Conservation (phyloP, 1,140 invertebrate species). For the Drosophila tropicalis region DNA sequence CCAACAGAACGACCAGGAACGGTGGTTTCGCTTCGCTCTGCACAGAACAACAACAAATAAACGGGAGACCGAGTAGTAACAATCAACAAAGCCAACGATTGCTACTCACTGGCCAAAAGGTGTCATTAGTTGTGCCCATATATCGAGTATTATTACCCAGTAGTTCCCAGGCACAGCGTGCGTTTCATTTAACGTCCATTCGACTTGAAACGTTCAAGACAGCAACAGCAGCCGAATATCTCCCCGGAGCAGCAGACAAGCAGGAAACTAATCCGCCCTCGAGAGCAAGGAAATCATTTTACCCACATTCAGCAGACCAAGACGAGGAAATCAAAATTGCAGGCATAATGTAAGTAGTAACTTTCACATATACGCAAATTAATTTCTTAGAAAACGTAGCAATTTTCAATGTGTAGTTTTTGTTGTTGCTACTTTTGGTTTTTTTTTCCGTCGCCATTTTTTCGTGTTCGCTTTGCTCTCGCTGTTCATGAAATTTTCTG, state of each 20-base stretch:
- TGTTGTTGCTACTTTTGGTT: constrained; percentile 33
- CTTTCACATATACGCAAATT: background rate
- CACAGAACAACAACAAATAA: constrained; percentile 71
- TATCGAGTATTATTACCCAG: constrained; percentile 34
- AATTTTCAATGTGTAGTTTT: background rate
- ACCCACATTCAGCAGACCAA: constrained; percentile 61
- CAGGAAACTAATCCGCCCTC: constrained; percentile 43
- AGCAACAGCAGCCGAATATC: constrained; percentile 31
- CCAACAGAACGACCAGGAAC: constrained; percentile 74
- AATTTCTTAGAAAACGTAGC: constrained; percentile 31
- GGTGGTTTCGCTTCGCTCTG: constrained; percentile 74
- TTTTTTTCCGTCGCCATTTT: constrained; percentile 77
- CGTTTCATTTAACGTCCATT: constrained; percentile 56
- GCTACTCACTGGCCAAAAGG: constrained; percentile 23
- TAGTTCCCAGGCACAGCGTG: constrained; percentile 53
- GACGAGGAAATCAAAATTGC: constrained; percentile 70
- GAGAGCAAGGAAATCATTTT: constrained; percentile 58
- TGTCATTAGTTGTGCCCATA: constrained; percentile 44
- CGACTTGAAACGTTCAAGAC: constrained; percentile 48
- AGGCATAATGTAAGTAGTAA: constrained; percentile 76
- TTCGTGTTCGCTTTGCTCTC: constrained; percentile 48
- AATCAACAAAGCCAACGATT: background rate
- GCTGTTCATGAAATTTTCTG: constrained; percentile 59
- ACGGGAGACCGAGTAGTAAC: constrained; percentile 49
- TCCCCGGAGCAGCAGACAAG: constrained; percentile 51